phyloP scores from a whole-genome alignment of 2,888 invertebrate genomes.

The Agrotis ipsilon region DNA sequence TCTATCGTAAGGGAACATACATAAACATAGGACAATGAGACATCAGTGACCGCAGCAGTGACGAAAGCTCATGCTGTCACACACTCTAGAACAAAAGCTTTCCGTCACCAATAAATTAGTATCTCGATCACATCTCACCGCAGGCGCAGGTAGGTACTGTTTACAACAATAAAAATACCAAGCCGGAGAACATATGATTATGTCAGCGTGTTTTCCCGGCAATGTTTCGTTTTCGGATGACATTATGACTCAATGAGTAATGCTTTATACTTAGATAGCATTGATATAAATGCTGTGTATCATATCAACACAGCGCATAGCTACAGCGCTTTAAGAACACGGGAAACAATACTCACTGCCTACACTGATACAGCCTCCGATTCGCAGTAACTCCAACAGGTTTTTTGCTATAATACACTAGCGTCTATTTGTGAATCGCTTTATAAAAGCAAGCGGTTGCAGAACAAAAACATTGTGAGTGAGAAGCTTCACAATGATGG shows the following conservation, averaged over 20 bases:
- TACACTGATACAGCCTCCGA: slow-evolving; percentile 81
- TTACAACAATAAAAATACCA: slow-evolving; percentile 46
- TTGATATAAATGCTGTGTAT: slow-evolving; percentile 7
- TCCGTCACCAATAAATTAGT: slow-evolving; percentile 45
- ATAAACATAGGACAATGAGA: background rate
- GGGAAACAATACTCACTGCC: slow-evolving; percentile 80
- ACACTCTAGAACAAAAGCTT: slow-evolving; percentile 15
- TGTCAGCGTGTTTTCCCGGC: slow-evolving; percentile 64
- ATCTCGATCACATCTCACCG: slow-evolving; percentile 47
- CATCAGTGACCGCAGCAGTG: background rate
- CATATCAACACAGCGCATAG: slow-evolving; percentile 19
- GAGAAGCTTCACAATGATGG: slow-evolving; percentile 86
- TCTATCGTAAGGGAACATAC: no score
- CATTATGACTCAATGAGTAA: slow-evolving; percentile 72
- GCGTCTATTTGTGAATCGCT: slow-evolving; percentile 87
- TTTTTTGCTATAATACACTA: slow-evolving; percentile 85
- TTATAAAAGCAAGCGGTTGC: slow-evolving; percentile 85
- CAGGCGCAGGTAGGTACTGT: slow-evolving; percentile 4
- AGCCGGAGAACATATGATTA: slow-evolving; percentile 62
- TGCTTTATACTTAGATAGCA: slow-evolving; percentile 66
- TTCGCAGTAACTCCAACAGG: slow-evolving; percentile 86
- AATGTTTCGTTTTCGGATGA: slow-evolving; percentile 52
- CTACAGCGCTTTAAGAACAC: slow-evolving; percentile 70
- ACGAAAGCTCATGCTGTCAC: slow-evolving; percentile 11
- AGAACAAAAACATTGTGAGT: slow-evolving; percentile 83